Conservation (phyloP, 2,113 vertebrate genomes). For the Gnathonemus echidnorhynchus region DNA sequence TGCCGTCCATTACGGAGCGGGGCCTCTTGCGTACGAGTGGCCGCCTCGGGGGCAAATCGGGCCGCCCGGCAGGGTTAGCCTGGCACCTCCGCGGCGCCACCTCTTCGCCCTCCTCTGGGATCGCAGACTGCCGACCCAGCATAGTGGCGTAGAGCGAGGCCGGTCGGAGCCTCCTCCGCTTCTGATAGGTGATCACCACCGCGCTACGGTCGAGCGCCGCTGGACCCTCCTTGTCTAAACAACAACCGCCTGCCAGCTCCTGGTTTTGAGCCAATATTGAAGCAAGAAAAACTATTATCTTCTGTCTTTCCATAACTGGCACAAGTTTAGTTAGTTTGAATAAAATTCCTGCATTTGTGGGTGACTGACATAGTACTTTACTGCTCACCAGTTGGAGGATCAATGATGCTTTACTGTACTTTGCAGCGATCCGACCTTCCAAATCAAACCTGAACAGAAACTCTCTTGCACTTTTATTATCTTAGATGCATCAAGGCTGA, state of each 20-base stretch:
- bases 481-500: background rate
- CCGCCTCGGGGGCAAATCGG: background rate
- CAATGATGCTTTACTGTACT: background rate
- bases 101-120: conserved; percentile 26
- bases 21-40: conserved; percentile 24
- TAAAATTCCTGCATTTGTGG: background rate
- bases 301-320: background rate
- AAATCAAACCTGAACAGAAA: background rate
- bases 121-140: conserved; percentile 14
- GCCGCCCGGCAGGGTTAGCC: background rate
- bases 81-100: background rate
- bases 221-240: conserved; percentile 13
- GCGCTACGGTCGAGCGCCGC: background rate
- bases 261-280: conserved; percentile 22
- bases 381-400: background rate
- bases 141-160: conserved; percentile 25
- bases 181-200: background rate
- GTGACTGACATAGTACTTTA: background rate
- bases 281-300: conserved; percentile 19
- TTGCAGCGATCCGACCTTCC: background rate
- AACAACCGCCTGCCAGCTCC: conserved; percentile 14
- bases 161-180: conserved; percentile 15
- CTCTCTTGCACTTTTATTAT: background rate
- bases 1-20: conserved; percentile 34
- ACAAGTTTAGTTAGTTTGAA: background rate